These are phyloP conservation scores for Bryconaethiops microstoma DNA, from an alignment of 2,797 vertebrate species.

Conservation along the genomic window DNA sequence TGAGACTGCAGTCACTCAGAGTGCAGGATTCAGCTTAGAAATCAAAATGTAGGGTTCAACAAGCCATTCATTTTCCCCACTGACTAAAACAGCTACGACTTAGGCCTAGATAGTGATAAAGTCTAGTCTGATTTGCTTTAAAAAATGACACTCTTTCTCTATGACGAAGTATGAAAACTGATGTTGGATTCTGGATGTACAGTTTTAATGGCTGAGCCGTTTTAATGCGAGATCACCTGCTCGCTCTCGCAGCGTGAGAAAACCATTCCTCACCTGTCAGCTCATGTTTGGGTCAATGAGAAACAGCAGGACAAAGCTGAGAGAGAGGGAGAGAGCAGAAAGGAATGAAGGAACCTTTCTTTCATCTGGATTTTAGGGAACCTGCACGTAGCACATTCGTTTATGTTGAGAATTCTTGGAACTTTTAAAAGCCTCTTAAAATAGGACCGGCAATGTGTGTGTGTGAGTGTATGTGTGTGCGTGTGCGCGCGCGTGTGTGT, in stretches of 20 bases:
- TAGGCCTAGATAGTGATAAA: too few relatives aligned
- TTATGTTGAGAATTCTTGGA: constrained; percentile 59
- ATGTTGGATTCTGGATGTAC: not conserved
- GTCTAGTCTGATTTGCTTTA: too few relatives aligned
- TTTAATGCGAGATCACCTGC: constrained; percentile 29
- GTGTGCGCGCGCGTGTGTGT: not conserved
- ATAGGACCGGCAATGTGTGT: constrained; percentile 41
- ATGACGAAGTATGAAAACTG: not conserved
- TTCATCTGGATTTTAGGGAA: constrained; percentile 63
- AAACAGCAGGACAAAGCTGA: constrained; percentile 56
- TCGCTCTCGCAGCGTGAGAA: constrained; percentile 53
- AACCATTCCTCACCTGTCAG: constrained; percentile 58
- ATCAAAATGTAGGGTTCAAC: not conserved
- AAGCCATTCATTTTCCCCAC: not conserved
- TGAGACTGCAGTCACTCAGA: too few relatives aligned
- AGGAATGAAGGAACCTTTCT: constrained; percentile 73
- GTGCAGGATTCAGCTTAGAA: too few relatives aligned
- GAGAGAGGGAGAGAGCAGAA: constrained; percentile 69
- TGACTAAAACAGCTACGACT: too few relatives aligned
- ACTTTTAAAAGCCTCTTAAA: constrained; percentile 62
- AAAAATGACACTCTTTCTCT: not conserved
- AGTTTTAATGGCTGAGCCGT: not conserved
- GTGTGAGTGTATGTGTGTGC: not conserved
- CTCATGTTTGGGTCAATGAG: constrained; percentile 57
- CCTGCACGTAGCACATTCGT: constrained; percentile 57